These are phyloP conservation scores for Squalus acanthias DNA, from an alignment of 2,797 vertebrate species.

Conservation along the genomic window DNA sequence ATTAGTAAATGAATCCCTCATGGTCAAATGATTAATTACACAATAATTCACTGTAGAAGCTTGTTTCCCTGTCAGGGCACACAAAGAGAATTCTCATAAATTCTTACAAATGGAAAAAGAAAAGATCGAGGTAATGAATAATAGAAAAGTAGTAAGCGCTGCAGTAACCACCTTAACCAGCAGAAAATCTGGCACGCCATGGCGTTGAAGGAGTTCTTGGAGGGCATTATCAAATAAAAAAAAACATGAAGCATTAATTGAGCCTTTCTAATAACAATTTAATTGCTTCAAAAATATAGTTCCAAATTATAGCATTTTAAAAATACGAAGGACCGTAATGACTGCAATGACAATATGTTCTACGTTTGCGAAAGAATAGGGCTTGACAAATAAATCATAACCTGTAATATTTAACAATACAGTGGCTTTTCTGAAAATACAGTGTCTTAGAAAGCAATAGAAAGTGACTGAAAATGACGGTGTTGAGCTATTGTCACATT, in stretches of 20 bases:
- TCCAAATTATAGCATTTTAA: slow-evolving; percentile 38
- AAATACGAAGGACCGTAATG: slow-evolving; percentile 12
- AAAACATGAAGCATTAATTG: slow-evolving; percentile 27
- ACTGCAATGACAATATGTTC: slow-evolving; percentile 29
- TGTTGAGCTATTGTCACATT: background rate
- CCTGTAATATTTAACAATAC: slow-evolving; percentile 34
- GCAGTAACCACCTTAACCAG: slow-evolving; percentile 27
- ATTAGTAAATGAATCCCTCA: slow-evolving; percentile 89
- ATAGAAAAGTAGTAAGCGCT: slow-evolving; percentile 21
- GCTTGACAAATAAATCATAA: slow-evolving; percentile 38
- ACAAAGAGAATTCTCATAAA: slow-evolving; percentile 40
- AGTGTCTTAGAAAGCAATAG: background rate
- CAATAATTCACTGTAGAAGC: slow-evolving; percentile 61
- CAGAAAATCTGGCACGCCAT: slow-evolving; percentile 22
- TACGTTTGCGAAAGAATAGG: background rate
- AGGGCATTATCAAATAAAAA: slow-evolving; percentile 24
- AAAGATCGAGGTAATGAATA: slow-evolving; percentile 37
- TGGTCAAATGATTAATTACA: slow-evolving; percentile 79
- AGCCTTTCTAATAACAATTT: slow-evolving; percentile 33
- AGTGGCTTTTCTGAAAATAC: slow-evolving; percentile 8
- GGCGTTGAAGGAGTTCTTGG: slow-evolving; percentile 14
- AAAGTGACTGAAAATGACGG: slow-evolving; percentile 4
- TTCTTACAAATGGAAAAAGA: slow-evolving; percentile 38
- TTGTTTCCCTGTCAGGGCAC: slow-evolving; percentile 49
- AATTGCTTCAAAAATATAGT: slow-evolving; percentile 34